Conservation (phyloP, 2,113 vertebrate genomes). For the Catharus minimus region DNA sequence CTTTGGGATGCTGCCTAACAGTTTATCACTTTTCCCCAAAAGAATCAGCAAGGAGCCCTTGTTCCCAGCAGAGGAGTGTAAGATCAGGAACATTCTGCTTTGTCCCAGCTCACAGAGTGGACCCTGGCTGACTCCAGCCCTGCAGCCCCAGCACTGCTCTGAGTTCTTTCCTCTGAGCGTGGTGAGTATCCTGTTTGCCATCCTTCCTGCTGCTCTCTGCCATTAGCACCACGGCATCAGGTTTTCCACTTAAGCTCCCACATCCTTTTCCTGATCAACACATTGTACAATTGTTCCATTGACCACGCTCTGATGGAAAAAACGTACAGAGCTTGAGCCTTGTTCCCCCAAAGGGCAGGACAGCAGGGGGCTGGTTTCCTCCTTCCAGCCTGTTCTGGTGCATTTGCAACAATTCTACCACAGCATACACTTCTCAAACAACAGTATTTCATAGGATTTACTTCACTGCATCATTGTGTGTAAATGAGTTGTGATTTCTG, state of each 20-base stretch:
- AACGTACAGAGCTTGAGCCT: background rate
- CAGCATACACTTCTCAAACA: background rate
- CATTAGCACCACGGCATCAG: background rate
- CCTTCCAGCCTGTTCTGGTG: background rate
- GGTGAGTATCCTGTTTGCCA: background rate
- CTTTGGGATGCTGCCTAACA: background rate
- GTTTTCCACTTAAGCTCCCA: conserved; percentile 24
- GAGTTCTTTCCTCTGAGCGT: background rate
- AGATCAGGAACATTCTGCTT: background rate
- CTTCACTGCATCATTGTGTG: background rate
- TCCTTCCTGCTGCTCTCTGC: conserved; percentile 16
- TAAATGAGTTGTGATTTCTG: background rate
- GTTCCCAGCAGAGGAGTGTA: background rate
- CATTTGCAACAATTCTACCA: background rate
- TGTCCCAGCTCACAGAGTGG: background rate
- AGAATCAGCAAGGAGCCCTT: background rate
- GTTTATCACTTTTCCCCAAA: background rate
- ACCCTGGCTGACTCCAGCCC: background rate
- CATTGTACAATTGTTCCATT: background rate
- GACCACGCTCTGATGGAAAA: background rate
- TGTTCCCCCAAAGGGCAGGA: accelerated
- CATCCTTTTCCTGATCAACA: conserved; percentile 37
- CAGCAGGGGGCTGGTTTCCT: background rate
- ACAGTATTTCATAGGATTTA: background rate
- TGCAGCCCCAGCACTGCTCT: background rate